Base-by-base conservation (phyloP, 2,113 vertebrate genomes). In the Terrapene triunguis region DNA sequence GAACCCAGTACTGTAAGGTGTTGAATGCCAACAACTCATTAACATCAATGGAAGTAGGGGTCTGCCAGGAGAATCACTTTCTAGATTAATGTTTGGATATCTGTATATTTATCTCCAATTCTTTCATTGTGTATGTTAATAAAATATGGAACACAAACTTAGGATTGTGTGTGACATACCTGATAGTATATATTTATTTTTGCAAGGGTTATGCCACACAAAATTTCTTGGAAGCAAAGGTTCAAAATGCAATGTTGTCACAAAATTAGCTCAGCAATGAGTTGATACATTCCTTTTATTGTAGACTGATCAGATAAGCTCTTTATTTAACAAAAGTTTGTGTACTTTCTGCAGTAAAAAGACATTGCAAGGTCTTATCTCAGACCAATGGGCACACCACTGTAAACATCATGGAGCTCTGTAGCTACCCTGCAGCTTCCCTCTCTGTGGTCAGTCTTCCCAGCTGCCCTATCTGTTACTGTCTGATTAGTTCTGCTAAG, bases 401-500 rank as follows among this genome's bases (percentile, higher is more conserved):
- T 99, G 99, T 99, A 99, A 99, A 99, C 99, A 99, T 99, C 99
- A 98, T 97, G 98, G 98, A 98, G 97, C 98, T 97, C 98, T 95
- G 98, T 97, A 96, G 98, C 97, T 97, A 96, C 98, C 98, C 97
- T 59, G 97, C 98, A 98, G 99, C 98, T 98, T 97, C 98, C 96
- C 98, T 98, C 99, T 99, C 99, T 98, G 99, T 99, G 99, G 98
- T 99, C 99, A 99, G 99, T 99, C 99, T 98, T 99, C 99, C 99
- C 99, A 99, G 99, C 99, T 99, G 99, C 99, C 99, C 99, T 99
- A 99, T 99, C 99, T 99, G 99, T 99, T 99, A 99, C 99, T 99
- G 99, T 99, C 99, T 99, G 99, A 99, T 99, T 99, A 99, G 99
- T 99, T 99, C 99, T 99, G 99, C 99, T 99, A 99, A 99, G 99